These are phyloP conservation scores for Poecilia gillii DNA, from an alignment of 2,797 vertebrate genomes.

Conservation along the genomic window DNA sequence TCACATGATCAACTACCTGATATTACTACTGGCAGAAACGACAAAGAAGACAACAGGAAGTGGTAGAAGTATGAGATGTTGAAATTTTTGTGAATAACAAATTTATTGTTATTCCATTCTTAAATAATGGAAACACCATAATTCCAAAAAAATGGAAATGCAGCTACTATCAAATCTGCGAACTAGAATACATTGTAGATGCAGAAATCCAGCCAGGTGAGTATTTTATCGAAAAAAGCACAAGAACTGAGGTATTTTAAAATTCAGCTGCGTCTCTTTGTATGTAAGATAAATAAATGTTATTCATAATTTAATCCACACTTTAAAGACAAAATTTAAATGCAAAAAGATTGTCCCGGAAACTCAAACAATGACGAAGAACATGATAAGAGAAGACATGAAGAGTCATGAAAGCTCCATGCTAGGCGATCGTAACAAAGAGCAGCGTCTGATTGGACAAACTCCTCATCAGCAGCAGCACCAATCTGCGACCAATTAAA, in stretches of 20 bases:
- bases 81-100: too few species aligned
- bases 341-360: too few species aligned
- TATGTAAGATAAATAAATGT: background rate
- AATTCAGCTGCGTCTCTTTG: background rate
- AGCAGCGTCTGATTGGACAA: background rate
- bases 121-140: too few species aligned
- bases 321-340: too few species aligned
- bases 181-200: too few species aligned
- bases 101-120: too few species aligned
- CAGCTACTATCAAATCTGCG: too few species aligned
- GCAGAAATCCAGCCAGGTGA: background rate
- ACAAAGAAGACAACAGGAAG: too few species aligned
- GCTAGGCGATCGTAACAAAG: conserved; percentile 37
- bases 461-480: background rate
- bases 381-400: conserved; percentile 27
- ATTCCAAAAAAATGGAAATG: too few species aligned
- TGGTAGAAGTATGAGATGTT: too few species aligned
- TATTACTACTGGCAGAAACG: too few species aligned
- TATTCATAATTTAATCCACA: background rate
- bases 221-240: background rate
- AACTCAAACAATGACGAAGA: conserved; percentile 1
- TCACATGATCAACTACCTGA: too few species aligned
- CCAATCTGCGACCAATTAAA: background rate
- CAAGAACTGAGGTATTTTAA: background rate
- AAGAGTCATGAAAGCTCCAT: background rate